These are phyloP conservation scores for Otus scops DNA, from an alignment of 2,797 vertebrate genomes.

Conservation along the genomic window DNA sequence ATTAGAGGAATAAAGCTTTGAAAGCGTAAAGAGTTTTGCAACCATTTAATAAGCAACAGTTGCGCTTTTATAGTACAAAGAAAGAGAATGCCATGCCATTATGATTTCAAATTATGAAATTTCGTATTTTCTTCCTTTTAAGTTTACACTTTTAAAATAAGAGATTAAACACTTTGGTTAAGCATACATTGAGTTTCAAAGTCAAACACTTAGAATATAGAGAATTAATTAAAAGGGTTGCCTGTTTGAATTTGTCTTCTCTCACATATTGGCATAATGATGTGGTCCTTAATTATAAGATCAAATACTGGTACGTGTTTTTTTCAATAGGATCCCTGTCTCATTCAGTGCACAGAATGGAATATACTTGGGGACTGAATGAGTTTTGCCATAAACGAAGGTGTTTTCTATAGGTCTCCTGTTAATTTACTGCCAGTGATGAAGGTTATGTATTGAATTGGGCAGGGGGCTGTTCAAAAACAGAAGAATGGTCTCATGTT, in stretches of 20 bases:
- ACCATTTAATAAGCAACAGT: background rate
- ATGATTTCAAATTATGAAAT: background rate
- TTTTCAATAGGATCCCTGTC: background rate
- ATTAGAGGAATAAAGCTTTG: background rate
- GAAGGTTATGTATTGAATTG: constrained; percentile 45
- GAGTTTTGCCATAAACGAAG: background rate
- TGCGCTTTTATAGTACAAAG: background rate
- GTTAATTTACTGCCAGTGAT: background rate
- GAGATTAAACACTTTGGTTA: background rate
- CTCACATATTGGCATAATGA: background rate
- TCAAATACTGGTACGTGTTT: background rate
- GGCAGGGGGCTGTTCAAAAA: background rate
- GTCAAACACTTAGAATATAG: background rate
- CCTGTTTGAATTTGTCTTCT: background rate
- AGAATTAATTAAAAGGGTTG: background rate
- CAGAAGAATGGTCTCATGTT: constrained; percentile 32
- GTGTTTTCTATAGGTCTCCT: constrained; percentile 23
- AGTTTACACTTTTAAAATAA: background rate
- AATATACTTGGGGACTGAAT: background rate
- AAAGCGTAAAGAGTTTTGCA: background rate
- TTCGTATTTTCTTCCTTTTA: background rate
- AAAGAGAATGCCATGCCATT: background rate
- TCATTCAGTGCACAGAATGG: constrained; percentile 7
- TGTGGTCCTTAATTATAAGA: background rate
- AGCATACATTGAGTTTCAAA: background rate